A percentile compares a stretch with the other conserved stretches of the same genome.
These are phyloP conservation scores for Euplagia quadripunctaria DNA, from an alignment of 2,888 invertebrate species.

Conservation along the genomic window DNA sequence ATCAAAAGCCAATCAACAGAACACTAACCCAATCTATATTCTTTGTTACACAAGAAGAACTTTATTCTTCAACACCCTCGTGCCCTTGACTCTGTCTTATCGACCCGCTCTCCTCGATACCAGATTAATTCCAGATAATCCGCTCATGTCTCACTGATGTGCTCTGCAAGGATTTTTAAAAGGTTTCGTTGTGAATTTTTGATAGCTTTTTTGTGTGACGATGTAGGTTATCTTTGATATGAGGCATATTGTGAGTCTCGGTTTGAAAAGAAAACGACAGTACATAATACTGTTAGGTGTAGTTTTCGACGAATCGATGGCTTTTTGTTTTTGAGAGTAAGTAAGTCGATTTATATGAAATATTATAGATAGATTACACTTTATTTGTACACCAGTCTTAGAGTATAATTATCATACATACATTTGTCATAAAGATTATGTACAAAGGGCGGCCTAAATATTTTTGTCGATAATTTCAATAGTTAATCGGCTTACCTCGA, in stretches of 20 bases:
- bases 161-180: not conserved
- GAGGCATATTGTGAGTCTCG: not conserved
- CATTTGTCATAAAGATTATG: no score
- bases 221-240: not conserved
- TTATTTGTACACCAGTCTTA: no score
- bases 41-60: not conserved
- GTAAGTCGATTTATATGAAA: no score
- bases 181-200: not conserved
- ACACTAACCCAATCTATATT: not conserved
- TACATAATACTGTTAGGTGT: no score
- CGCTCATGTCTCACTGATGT: not conserved
- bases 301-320: no score
- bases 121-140: constrained; percentile 23
- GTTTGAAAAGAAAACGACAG: not conserved
- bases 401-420: no score
- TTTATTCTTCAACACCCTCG: constrained; percentile 9
- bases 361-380: no score
- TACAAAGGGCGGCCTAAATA: no score
- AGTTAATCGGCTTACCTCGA: no score
- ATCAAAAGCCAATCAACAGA: not conserved
- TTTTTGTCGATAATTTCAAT: no score
- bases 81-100: constrained; percentile 23
- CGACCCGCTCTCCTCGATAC: constrained; percentile 17
- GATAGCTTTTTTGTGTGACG: not conserved
- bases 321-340: no score